These are phyloP conservation scores for Diceros bicornis DNA, from an alignment of 2,797 vertebrate species.

Conservation along the genomic window DNA sequence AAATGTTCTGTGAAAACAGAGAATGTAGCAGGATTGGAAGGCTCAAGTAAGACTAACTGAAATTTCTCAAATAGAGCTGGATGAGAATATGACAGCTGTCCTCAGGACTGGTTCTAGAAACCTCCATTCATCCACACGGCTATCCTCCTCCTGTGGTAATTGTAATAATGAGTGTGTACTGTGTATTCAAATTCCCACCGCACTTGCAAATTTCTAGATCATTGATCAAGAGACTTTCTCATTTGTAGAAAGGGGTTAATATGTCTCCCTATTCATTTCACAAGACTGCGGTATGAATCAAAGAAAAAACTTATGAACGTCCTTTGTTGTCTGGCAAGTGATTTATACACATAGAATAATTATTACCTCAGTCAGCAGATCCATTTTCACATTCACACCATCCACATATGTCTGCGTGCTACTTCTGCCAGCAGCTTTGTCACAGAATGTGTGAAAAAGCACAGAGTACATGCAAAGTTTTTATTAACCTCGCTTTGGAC, in stretches of 20 bases:
- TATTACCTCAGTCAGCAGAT: conserved; percentile 34
- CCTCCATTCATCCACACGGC: not conserved
- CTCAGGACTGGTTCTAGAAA: not conserved
- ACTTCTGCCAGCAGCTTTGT: not conserved
- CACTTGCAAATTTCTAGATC: conserved; percentile 38
- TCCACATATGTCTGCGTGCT: conserved; percentile 1
- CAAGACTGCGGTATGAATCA: conserved; percentile 54
- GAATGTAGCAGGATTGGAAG: not conserved
- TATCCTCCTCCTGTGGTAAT: not conserved
- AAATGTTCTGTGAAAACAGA: conserved; percentile 4
- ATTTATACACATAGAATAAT: conserved; percentile 67
- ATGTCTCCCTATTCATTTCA: conserved; percentile 19
- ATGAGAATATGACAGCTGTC: not conserved
- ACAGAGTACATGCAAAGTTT: not conserved
- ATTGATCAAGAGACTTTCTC: conserved; percentile 55
- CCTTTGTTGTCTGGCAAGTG: conserved; percentile 76
- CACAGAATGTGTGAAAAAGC: conserved; percentile 63
- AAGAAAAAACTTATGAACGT: conserved; percentile 44
- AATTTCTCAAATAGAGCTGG: conserved; percentile 14
- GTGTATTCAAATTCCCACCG: not conserved
- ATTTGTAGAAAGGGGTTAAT: conserved; percentile 54
- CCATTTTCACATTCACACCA: conserved; percentile 60
- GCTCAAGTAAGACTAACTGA: not conserved
- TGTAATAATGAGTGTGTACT: not conserved
- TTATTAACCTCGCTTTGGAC: conserved; percentile 64